Conservation (phyloP, 1,140 invertebrate species). For the Drosophila pallidifrons region DNA sequence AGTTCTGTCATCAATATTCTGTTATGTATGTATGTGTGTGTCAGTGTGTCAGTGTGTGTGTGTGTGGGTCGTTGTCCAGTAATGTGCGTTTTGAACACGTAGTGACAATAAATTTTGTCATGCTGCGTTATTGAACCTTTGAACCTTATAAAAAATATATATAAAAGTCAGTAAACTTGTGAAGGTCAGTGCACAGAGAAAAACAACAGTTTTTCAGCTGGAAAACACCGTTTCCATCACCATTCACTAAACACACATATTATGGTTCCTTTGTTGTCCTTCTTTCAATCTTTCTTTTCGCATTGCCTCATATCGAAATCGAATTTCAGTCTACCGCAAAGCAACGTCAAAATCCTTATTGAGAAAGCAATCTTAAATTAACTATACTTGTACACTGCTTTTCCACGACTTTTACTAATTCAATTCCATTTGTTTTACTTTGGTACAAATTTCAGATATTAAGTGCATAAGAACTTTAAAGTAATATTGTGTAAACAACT, state of each 20-base stretch:
- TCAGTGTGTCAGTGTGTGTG: conserved; percentile 15
- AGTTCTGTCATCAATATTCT: conserved; percentile 77
- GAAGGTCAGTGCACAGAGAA: conserved; percentile 58
- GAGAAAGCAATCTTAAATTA: too few relatives aligned
- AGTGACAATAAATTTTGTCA: conserved; percentile 71
- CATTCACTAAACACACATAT: background rate
- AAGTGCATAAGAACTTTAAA: too few relatives aligned
- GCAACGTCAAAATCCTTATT: too few relatives aligned
- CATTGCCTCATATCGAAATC: too few relatives aligned
- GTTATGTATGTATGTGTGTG: conserved; percentile 12
- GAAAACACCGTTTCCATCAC: background rate
- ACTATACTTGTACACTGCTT: too few relatives aligned
- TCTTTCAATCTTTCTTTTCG: too few relatives aligned
- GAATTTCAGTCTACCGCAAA: too few relatives aligned
- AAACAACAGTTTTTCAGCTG: conserved; percentile 11
- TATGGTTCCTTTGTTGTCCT: background rate
- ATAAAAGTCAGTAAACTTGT: conserved; percentile 71
- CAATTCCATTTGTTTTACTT: too few relatives aligned
- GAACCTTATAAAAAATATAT: conserved; percentile 69
- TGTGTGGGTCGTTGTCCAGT: conserved; percentile 45
- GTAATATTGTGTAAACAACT: too few relatives aligned
- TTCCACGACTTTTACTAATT: too few relatives aligned
- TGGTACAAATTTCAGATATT: too few relatives aligned
- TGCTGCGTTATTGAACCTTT: conserved; percentile 75
- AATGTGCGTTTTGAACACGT: conserved; percentile 67